Percentiles rank a stretch among this genome's conserved stretches.
Evolutionary conservation across 2,113 vertebrate species (phyloP).

Genomic region (Balaeniceps rex): DNA sequence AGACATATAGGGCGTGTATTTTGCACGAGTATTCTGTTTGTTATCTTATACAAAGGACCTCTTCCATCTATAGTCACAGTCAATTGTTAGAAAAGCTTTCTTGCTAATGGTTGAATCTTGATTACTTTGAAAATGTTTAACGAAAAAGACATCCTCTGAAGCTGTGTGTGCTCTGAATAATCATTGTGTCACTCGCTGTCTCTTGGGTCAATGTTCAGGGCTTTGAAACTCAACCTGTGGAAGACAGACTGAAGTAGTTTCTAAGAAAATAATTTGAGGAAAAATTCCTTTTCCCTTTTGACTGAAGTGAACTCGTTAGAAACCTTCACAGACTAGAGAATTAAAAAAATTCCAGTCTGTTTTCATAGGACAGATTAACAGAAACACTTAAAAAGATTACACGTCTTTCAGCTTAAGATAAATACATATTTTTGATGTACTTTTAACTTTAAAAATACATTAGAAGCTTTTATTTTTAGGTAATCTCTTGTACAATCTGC

Average conservation of each 20-base stretch:
- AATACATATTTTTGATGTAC: neutral
- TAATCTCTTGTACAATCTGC: neutral
- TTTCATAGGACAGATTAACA: neutral
- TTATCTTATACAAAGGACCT: neutral
- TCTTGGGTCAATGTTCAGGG: neutral
- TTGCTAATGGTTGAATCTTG: neutral
- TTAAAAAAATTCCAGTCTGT: neutral
- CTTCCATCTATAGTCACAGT: neutral
- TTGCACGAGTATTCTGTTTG: neutral
- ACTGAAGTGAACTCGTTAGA: neutral
- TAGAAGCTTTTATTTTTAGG: constrained; percentile 1
- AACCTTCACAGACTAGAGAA: neutral
- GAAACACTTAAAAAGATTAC: neutral
- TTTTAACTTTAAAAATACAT: neutral
- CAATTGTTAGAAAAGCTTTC: neutral
- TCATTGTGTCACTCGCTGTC: neutral
- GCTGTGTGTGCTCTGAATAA: neutral
- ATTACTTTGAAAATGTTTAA: neutral
- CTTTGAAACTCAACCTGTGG: neutral
- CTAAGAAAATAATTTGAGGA: neutral
- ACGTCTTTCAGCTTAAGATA: neutral
- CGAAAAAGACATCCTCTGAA: neutral
- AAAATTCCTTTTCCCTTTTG: neutral
- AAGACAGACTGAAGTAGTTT: neutral
- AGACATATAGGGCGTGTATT: accelerated